Conservation (phyloP, 2,888 invertebrate species). For the Meiosimyza platycephala region DNA sequence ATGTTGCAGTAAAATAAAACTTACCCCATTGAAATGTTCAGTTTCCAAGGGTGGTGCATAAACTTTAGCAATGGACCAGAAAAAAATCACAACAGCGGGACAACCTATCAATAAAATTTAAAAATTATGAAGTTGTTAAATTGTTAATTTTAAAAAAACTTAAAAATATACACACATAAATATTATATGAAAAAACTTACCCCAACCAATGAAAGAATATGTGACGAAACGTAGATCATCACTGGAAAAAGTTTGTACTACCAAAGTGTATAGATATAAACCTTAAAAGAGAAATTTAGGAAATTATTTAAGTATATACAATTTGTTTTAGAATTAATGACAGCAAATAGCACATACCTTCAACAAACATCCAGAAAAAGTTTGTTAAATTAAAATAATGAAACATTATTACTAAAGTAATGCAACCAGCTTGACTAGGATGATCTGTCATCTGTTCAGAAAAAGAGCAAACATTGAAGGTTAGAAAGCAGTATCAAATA, state of each 20-base stretch:
- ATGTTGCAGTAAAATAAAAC: slow-evolving; percentile 38
- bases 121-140: not conserved
- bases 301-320: not conserved
- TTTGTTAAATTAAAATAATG: slow-evolving; percentile 94
- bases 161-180: not conserved
- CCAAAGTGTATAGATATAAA: slow-evolving; percentile 86
- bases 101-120: slow-evolving; percentile 51
- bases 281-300: slow-evolving; percentile 70
- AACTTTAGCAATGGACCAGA: slow-evolving; percentile 64
- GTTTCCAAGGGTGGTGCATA: slow-evolving; percentile 60
- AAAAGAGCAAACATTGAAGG: slow-evolving; percentile 36
- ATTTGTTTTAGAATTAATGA: not conserved
- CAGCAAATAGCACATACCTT: slow-evolving; percentile 73
- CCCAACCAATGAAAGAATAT: slow-evolving; percentile 88
- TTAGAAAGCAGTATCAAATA: too few relatives aligned
- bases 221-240: slow-evolving; percentile 86
- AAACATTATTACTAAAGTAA: slow-evolving; percentile 81
- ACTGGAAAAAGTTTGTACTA: slow-evolving; percentile 86
- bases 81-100: slow-evolving; percentile 61
- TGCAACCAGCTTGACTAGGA: slow-evolving; percentile 68
- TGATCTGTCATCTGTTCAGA: slow-evolving; percentile 72
- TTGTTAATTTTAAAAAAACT: slow-evolving; percentile 1
- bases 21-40: slow-evolving; percentile 64
- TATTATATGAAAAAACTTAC: slow-evolving; percentile 70
- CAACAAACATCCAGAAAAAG: slow-evolving; percentile 99